A percentile compares a stretch with the other conserved stretches of the same genome.
Evolutionary conservation across 2,888 invertebrate genomes (phyloP).

Genomic region (Polyommatus iphigenia): DNA sequence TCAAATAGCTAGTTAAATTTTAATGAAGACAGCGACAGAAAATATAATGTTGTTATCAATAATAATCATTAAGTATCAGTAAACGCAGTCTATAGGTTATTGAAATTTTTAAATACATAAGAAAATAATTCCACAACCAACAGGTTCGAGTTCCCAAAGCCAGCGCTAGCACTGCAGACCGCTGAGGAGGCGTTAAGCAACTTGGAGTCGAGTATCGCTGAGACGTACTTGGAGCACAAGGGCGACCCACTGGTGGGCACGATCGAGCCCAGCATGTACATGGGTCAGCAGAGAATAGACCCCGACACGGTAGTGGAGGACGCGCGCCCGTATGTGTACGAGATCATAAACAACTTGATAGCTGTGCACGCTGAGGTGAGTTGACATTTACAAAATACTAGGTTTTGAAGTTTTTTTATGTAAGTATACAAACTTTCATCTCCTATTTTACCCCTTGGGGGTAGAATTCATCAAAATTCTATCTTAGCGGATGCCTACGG

Average conservation of each 20-base stretch:
- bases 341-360: conserved; percentile 90
- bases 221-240: conserved; percentile 93
- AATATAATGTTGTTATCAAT: too few species aligned
- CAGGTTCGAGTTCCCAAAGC: conserved; percentile 87
- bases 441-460: too few species aligned
- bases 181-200: conserved; percentile 82
- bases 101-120: neutral
- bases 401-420: too few species aligned
- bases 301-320: conserved; percentile 87
- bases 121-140: conserved; percentile 31
- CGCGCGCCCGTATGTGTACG: conserved; percentile 93
- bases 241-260: conserved; percentile 97
- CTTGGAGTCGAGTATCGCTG: conserved; percentile 84
- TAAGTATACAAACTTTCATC: too few species aligned
- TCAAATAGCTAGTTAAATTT: too few species aligned
- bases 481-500: too few species aligned
- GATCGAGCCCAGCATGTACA: conserved; percentile 97
- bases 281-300: conserved; percentile 93
- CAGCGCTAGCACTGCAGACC: conserved; percentile 84
- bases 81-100: too few species aligned
- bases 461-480: too few species aligned
- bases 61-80: too few species aligned
- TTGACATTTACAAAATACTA: conserved; percentile 2
- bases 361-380: conserved; percentile 87
- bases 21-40: too few species aligned